Percentiles rank a stretch among this genome's conserved stretches.
phyloP scores from a whole-genome alignment of 2,113 vertebrate genomes.

The Ailuropoda melanoleuca region DNA sequence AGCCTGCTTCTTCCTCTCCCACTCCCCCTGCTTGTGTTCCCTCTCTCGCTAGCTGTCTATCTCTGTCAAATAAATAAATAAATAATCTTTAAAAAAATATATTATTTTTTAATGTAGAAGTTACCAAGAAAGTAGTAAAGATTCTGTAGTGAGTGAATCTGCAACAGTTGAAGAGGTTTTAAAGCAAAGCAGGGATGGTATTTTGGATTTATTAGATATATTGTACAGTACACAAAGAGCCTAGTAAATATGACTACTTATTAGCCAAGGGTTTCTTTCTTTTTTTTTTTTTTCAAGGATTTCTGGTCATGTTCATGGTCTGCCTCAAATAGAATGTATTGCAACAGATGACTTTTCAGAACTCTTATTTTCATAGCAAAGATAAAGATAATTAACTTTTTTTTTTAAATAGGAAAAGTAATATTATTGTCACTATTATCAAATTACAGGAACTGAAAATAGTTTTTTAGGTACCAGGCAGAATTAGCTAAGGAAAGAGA shows the following conservation, averaged over 20 bases:
- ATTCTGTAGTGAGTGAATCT: not conserved
- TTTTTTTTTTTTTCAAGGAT: not conserved
- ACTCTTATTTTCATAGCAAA: not conserved
- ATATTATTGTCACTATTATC: not conserved
- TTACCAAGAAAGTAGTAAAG: not conserved
- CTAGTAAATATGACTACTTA: not conserved
- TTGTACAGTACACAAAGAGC: not conserved
- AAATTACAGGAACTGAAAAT: constrained; percentile 38
- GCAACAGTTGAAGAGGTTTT: not conserved
- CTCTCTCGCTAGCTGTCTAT: too few species aligned
- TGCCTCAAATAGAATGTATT: not conserved
- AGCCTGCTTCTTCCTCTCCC: too few species aligned
- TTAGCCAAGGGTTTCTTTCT: not conserved
- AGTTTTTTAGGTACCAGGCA: not conserved
- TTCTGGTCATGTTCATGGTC: not conserved
- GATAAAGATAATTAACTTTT: not conserved
- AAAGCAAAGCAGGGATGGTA: not conserved
- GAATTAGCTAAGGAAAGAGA: not conserved
- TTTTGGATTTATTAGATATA: not conserved
- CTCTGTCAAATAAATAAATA: too few species aligned
- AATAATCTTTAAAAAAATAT: too few species aligned
- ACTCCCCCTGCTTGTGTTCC: too few species aligned
- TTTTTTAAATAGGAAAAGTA: not conserved
- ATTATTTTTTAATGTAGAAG: not conserved
- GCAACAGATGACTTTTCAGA: not conserved